These are phyloP conservation scores for Tyto alba DNA, from an alignment of 2,113 vertebrate species.

Conservation along the genomic window DNA sequence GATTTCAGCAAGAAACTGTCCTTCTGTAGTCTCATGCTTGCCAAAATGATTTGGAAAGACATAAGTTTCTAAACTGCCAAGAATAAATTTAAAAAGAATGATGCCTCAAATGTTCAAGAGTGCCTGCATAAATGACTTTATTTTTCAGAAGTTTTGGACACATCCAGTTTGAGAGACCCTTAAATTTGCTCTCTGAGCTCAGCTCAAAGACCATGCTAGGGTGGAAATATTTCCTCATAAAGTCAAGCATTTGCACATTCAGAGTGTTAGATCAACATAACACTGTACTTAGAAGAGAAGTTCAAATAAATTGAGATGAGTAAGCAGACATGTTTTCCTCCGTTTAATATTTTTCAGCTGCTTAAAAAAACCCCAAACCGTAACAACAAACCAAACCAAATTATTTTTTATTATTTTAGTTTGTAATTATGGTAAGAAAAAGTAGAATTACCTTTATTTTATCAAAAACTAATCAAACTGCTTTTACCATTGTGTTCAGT, in stretches of 20 bases:
- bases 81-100: neutral
- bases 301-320: neutral
- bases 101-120: neutral
- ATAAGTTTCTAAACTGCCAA: neutral
- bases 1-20: neutral
- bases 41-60: neutral
- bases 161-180: neutral
- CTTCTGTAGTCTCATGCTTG: neutral
- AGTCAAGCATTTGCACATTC: neutral
- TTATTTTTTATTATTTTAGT: neutral
- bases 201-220: neutral
- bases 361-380: neutral
- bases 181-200: neutral
- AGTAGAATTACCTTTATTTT: neutral
- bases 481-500: neutral
- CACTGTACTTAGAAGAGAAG: accelerated
- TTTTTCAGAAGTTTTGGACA: neutral
- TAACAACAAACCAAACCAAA: accelerated
- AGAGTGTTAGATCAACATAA: neutral
- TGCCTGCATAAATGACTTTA: accelerated
- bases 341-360: neutral
- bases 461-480: neutral
- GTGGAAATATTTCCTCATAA: neutral
- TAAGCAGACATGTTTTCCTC: neutral
- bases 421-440: neutral